Base-by-base conservation (phyloP, 2,113 vertebrate species). In the Hippocampus barbouri region DNA sequence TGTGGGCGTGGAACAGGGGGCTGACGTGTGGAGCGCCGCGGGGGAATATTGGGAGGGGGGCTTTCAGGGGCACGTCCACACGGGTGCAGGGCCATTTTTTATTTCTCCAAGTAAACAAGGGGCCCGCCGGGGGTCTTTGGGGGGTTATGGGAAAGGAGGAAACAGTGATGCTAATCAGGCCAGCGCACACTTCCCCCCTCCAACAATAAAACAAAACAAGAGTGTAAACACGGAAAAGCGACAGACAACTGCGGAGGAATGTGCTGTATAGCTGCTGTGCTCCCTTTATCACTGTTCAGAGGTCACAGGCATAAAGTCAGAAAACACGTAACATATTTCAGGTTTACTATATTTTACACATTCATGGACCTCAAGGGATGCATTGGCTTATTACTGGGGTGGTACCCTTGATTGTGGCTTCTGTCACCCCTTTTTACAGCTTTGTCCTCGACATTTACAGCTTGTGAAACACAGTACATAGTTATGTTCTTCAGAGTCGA, bases 71-170 rank as follows among this genome's bases (percentile, higher is more conserved):
- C 90, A 93, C 89, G 92, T 93, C 91, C 93, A 92, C 91, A 83
- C 83, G 87, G 89, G 90, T 91, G 93, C 93, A 91, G 93, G 94
- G 94, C 94, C 93, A 94, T 96, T 97, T 98, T 96, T 96, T 96
- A 95, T 94, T 94, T 94, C 92, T 94, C 93, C 96, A 96, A 96
- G 95, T 98, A 99, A 99, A 99, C 97, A 98, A 90, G 95, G 89
- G 89, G 94, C 94, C 94, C 92, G 92, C 88, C 5, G 94, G 94
- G 95, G 97, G 95, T 97, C 96, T 94, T 16, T 14, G 93, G 94
- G 81, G 96, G 97, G 97, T 98, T 98, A 97, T 99, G 97, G 97
- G 97, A 99, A 99, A 97, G 94, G 93, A 98, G 97, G 97, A 99
- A 99, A 93, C 94, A 92, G 94, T 92, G 94, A 93, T 95, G 93